phyloP scores from a whole-genome alignment of 2,888 invertebrate genomes.

The Chouioia cunea region DNA sequence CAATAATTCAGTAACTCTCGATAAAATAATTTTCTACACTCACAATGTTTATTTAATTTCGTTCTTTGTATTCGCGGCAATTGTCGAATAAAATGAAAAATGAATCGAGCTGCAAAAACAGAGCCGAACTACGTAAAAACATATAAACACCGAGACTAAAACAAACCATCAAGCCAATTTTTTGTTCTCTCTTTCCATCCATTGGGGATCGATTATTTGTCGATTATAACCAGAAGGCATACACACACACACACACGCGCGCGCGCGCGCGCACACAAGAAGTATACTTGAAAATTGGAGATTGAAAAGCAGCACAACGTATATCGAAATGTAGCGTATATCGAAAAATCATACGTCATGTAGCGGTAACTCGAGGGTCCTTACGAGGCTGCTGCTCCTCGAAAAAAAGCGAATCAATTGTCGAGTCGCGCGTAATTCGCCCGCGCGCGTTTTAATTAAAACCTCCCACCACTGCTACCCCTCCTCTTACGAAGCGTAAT shows the following conservation, averaged over 20 bases:
- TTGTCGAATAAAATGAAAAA: no score
- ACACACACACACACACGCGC: no score
- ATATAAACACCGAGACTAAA: no score
- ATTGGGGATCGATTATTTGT: slow-evolving; percentile 36
- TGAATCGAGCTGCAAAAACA: no score
- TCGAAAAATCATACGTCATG: not conserved
- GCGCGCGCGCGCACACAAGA: not conserved
- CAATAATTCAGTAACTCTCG: no score
- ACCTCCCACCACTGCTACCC: not conserved
- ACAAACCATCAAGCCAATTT: not conserved
- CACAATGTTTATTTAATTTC: no score
- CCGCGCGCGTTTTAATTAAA: slow-evolving; percentile 27
- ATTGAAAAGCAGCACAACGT: slow-evolving; percentile 25
- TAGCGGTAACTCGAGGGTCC: not conserved
- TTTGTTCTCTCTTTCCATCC: slow-evolving; percentile 1
- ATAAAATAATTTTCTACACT: no score
- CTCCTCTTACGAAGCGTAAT: slow-evolving; percentile 12
- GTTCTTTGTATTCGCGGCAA: no score
- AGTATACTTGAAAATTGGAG: slow-evolving; percentile 25
- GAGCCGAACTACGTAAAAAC: no score
- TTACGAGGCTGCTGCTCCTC: not conserved
- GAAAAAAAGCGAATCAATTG: slow-evolving; percentile 29
- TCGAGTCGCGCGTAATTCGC: slow-evolving; percentile 12
- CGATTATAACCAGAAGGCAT: slow-evolving; percentile 19
- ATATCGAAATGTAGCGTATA: not conserved